Evolutionary conservation across 2,113 vertebrate species (phyloP), one percentile per base, ranked within the genome.

Genomic region (Myiopsitta monachus): DNA sequence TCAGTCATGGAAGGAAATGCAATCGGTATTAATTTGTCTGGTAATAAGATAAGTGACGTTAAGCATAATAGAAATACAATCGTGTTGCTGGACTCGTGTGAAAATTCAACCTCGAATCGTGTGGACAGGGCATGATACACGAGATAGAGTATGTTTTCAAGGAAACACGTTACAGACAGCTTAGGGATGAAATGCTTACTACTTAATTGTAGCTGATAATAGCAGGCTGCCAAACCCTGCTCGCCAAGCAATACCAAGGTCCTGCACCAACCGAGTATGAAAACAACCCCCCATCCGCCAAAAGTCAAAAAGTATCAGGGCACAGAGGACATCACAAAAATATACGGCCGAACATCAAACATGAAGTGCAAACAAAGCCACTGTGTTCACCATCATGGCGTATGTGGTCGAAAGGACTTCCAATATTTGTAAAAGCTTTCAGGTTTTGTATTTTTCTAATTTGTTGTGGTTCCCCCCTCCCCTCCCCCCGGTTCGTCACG

Each of bases 291-390:
- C 47, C 31, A 36, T 46, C 30, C 0, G 0, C 44, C 69, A 78
- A 86, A 88, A 91, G 33, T 36, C 44, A 43, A 38, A 91, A 85
- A 84, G 51, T 49, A 62, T 28, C 47, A 41, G n/a, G 16, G 61
- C 0, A 0, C 51, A 47, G 62, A 76, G n/a, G 38, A 12, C 23
- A n/a, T 26, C 77, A 46, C 46, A 59, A 76, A 93, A 93, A 91
- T 31, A 55, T 6, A 30, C 8, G 16, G 38, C 68, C 27, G 38
- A 93, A 67, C 46, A 47, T 66, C 64, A 88, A 87, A 69, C 7
- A 18, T 54, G 76, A 87, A 85, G n/a, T 27, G 47, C 64, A 95
- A 94, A 95, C 88, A 96, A 96, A 95, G 95, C 89, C 87, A 82
- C 76, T 59, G 49, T 38, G 79, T 27, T 92, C 78, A 91, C 81